Evolutionary conservation across 2,888 invertebrate species (phyloP).

Genomic region (Notocelia uddmanniana): DNA sequence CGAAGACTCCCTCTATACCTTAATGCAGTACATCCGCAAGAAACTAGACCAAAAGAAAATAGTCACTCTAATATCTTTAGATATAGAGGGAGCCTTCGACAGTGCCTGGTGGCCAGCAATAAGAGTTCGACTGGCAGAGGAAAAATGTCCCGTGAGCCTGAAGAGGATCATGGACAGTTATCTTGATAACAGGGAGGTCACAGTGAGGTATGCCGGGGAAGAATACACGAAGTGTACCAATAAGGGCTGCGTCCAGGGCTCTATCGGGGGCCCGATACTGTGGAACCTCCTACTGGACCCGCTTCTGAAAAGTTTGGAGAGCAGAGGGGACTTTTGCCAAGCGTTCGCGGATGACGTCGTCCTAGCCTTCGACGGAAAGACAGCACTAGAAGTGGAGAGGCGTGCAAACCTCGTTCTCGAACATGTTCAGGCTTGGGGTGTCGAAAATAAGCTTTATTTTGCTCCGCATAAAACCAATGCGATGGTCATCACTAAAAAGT

Average conservation of each 20-base stretch:
- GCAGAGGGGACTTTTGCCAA: not conserved
- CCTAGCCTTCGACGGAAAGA: not conserved
- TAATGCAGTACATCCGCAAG: not conserved
- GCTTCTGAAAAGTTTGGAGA: not conserved
- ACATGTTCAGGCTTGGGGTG: not conserved
- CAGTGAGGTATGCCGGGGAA: too few species aligned
- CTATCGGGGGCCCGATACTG: not conserved
- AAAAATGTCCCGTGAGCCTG: not conserved
- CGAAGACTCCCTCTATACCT: constrained; percentile 1
- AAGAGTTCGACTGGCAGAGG: not conserved
- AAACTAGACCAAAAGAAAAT: not conserved
- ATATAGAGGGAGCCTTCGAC: not conserved
- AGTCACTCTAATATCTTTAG: not conserved
- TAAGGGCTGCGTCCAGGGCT: not conserved
- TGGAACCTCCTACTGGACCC: constrained; percentile 1
- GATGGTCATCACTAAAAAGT: not conserved
- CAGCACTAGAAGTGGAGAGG: not conserved
- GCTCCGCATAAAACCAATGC: not conserved
- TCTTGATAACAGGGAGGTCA: not conserved
- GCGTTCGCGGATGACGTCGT: too few species aligned
- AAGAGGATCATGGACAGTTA: not conserved
- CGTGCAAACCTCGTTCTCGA: not conserved
- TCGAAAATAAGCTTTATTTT: not conserved
- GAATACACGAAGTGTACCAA: too few species aligned
- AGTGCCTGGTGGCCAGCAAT: constrained; percentile 1